These are phyloP conservation scores for Xiphophorus maculatus DNA, from an alignment of 2,113 vertebrate genomes.

Conservation along the genomic window DNA sequence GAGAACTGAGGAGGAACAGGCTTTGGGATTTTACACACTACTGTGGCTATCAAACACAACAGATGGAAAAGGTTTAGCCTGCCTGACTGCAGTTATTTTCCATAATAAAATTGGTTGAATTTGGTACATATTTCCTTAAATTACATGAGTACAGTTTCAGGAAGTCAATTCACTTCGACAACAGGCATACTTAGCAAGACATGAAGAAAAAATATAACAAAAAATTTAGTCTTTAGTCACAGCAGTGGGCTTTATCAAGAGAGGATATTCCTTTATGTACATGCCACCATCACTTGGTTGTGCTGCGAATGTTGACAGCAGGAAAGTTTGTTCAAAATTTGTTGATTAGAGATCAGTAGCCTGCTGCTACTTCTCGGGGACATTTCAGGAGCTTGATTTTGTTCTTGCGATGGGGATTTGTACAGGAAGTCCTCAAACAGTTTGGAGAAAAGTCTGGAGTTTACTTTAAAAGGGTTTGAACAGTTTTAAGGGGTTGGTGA, in stretches of 20 bases:
- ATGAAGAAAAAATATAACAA: slow-evolving; percentile 51
- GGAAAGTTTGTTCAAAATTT: not conserved
- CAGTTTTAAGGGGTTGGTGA: slow-evolving; percentile 55
- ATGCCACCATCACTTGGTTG: slow-evolving; percentile 64
- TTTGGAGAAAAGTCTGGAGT: slow-evolving; percentile 55
- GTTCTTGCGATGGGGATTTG: slow-evolving; percentile 63
- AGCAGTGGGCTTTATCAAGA: slow-evolving; percentile 90
- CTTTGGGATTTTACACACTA: slow-evolving; percentile 80
- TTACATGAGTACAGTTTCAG: slow-evolving; percentile 11
- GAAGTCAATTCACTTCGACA: slow-evolving; percentile 34
- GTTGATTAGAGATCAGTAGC: not conserved
- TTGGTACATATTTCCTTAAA: slow-evolving; percentile 12
- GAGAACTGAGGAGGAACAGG: slow-evolving; percentile 41
- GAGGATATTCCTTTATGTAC: slow-evolving; percentile 64
- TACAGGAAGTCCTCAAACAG: slow-evolving; percentile 64
- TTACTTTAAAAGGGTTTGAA: slow-evolving; percentile 45
- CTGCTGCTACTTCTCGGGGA: slow-evolving; percentile 10
- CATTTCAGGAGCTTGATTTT: slow-evolving; percentile 8
- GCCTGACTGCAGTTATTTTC: not conserved
- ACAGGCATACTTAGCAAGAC: slow-evolving; percentile 66
- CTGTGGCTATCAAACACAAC: slow-evolving; percentile 76
- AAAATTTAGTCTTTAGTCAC: slow-evolving; percentile 87
- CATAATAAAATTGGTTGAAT: not conserved
- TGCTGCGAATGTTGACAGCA: slow-evolving; percentile 1
- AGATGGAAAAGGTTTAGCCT: not conserved